phyloP scores from a whole-genome alignment of 2,113 vertebrate genomes.

The Euleptes europaea region DNA sequence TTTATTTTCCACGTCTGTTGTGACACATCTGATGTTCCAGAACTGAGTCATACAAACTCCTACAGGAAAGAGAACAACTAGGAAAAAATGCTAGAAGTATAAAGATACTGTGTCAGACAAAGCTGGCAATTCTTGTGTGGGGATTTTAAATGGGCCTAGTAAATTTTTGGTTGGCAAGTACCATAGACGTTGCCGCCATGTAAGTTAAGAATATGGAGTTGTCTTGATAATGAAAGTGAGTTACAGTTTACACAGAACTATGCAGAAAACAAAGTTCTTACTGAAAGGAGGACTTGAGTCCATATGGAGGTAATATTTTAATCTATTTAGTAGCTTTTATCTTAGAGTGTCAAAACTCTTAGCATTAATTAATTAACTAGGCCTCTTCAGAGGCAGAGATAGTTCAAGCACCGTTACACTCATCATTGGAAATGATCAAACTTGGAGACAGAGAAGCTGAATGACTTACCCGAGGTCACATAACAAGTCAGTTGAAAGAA shows the following conservation, averaged over 20 bases:
- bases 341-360: constrained; percentile 33
- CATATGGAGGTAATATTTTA: not conserved
- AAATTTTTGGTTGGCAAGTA: not conserved
- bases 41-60: not conserved
- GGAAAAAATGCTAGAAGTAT: not conserved
- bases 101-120: constrained; percentile 10
- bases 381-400: constrained; percentile 1
- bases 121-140: constrained; percentile 24
- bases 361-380: constrained; percentile 50
- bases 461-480: constrained; percentile 37
- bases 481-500: constrained; percentile 15
- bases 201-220: not conserved
- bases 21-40: not conserved
- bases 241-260: not conserved
- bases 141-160: not conserved
- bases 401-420: constrained; percentile 26
- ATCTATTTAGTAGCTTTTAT: constrained; percentile 10
- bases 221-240: constrained; percentile 1
- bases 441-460: constrained; percentile 19
- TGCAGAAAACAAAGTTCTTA: not conserved
- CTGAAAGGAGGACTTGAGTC: not conserved
- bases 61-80: not conserved
- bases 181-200: not conserved
- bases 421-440: constrained; percentile 18
- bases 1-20: constrained; percentile 4